Conservation (phyloP, 1,140 invertebrate species). For the Drosophila bifasciata region DNA sequence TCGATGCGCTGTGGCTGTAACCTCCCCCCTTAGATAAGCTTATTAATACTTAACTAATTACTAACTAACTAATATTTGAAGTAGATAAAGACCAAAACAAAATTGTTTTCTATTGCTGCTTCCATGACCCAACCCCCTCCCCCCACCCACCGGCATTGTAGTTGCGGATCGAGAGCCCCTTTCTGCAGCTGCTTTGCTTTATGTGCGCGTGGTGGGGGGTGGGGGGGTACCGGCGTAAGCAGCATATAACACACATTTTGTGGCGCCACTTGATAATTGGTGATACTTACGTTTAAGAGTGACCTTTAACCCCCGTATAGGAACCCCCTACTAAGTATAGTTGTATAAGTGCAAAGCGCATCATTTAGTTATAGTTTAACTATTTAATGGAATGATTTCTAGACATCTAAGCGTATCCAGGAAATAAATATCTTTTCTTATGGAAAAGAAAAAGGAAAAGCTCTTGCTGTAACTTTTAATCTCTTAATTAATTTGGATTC, state of each 20-base stretch:
- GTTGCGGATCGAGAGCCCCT: constrained; percentile 34
- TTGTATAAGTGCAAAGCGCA: constrained; percentile 59
- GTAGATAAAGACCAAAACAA: constrained; percentile 34
- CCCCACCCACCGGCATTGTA: constrained; percentile 30
- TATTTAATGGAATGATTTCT: constrained; percentile 27
- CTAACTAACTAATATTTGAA: constrained; percentile 30
- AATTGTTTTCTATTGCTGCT: constrained; percentile 38
- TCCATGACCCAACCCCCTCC: constrained; percentile 4
- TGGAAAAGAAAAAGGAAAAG: background rate
- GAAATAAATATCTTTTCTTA: constrained; percentile 8
- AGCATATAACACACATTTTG: constrained; percentile 35
- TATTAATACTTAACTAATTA: constrained; percentile 36
- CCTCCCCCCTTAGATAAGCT: background rate
- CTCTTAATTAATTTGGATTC: too few species aligned
- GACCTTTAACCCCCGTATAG: too few species aligned
- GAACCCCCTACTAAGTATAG: constrained; percentile 9
- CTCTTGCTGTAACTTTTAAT: too few species aligned
- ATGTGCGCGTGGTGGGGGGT: too few species aligned
- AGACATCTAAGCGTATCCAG: background rate
- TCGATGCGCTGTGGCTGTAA: constrained; percentile 72
- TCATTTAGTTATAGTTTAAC: constrained; percentile 35
- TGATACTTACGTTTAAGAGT: constrained; percentile 65
- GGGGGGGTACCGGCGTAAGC: too few species aligned
- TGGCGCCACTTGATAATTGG: constrained; percentile 50
- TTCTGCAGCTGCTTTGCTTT: constrained; percentile 16